These are phyloP conservation scores for Hypothenemus hampei DNA, from an alignment of 1,140 invertebrate species.

Conservation along the genomic window DNA sequence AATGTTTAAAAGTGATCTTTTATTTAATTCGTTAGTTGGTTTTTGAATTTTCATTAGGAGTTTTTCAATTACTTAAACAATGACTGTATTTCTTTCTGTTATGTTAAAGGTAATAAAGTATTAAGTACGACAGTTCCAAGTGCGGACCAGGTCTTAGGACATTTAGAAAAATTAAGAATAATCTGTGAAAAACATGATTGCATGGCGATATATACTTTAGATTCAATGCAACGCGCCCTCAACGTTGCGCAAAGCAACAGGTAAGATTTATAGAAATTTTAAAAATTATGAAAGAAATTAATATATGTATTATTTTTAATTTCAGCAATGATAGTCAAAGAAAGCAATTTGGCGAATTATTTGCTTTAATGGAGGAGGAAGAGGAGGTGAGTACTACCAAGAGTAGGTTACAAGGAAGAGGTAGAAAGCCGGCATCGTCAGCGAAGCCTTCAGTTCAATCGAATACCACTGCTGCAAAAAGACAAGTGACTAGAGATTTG, in stretches of 20 bases:
- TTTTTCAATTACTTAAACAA: too few species aligned
- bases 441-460: conserved; percentile 35
- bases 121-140: conserved; percentile 52
- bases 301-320: neutral
- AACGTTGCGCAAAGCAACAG: conserved; percentile 67
- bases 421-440: conserved; percentile 52
- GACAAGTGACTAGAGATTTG: conserved; percentile 50
- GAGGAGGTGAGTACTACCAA: conserved; percentile 58
- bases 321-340: conserved; percentile 73
- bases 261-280: conserved; percentile 8
- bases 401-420: conserved; percentile 51
- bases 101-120: conserved; percentile 38
- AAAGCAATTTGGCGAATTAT: conserved; percentile 86
- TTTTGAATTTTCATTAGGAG: too few species aligned
- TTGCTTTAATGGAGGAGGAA: conserved; percentile 84
- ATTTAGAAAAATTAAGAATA: conserved; percentile 85
- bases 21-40: too few species aligned
- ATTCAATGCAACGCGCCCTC: conserved; percentile 85
- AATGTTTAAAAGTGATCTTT: too few species aligned
- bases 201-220: conserved; percentile 67
- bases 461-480: conserved; percentile 45
- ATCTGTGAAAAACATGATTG: conserved; percentile 57
- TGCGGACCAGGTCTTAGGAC: conserved; percentile 79
- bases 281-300: neutral
- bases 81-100: conserved; percentile 16